Base-by-base conservation (phyloP, 2,797 vertebrate species). In the Zenarchopterus dispar region DNA sequence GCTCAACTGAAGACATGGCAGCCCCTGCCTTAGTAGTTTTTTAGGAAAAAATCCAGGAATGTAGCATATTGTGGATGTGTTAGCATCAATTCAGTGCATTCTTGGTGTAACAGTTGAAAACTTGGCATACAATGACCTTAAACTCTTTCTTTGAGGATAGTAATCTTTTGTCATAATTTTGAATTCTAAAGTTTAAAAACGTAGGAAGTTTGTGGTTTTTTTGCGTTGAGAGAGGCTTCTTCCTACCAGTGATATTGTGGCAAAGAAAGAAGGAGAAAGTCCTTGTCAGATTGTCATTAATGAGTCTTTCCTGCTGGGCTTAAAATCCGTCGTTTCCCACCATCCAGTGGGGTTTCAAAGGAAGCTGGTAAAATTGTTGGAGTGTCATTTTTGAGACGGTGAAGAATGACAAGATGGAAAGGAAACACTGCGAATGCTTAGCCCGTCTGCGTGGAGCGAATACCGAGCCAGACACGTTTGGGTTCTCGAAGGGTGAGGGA, bases 301-400 rank as follows among this genome's bases (percentile, higher is more conserved):
- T 85, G 87, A 73, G 91, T 70, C 64, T 74, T 77, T 87, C 82
- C 87, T 85, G 86, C 84, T 90, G 87, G 90, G 93, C 90, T 92
- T 91, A 82, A 88, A 89, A 92, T 91, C 93, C 94, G 89, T 93
- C 86, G 77, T 92, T 93, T 93, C 89, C 89, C 91, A 88, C 73
- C 62, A 78, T 88, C 91, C 78, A 72, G 80, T 77, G 89, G 92
- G 92, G 84, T 93, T 93, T 89, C 67, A 66, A 88, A 90, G 91
- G 89, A 94, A 95, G 85, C 92, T 95, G 94, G 90, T 93, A 94
- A 94, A 95, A 93, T 91, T 90, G 85, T 96, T 96, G 95, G 93
- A 89, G 91, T 93, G 91, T 94, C 90, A 88, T 81, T 85, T 90
- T 88, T 91, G 91, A 94, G 88, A 87, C 87, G 92, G 89, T 91